Evolutionary conservation across 2,113 vertebrate genomes (phyloP), one percentile per base, ranked within the genome.

Genomic region (Cheirogaleus medius): DNA sequence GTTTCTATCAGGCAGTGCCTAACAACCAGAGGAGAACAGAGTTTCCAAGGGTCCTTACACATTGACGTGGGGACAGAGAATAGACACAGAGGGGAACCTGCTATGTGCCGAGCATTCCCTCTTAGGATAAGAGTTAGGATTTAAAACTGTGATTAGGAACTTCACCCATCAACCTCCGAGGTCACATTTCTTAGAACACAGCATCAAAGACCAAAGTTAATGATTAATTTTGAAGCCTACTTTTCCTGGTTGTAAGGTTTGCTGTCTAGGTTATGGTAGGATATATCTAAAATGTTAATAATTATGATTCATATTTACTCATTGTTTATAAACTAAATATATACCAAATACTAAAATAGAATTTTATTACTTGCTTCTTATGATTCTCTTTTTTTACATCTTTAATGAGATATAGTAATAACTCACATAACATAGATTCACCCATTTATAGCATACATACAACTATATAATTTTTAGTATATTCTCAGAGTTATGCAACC

Each of bases 201-300:
- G 64, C 23, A 58, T 85, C 77, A 94, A 92, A 94, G 71, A 66
- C 73, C 52, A 76, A 52, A 14, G 90, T 93, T 87, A 91, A 44
- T 58, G n/a, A 91, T 93, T 93, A 13, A 54, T 78, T 93, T 82
- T 25, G 34, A 63, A 60, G 34, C 39, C 64, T 73, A 42, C 4
- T 74, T 90, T 94, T 94, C 47, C 56, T 90, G 77, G 71, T 44
- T 92, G 9, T 78, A 58, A 92, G 20, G 6, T 78, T 81, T 87
- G 32, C n/a, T 78, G 6, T 74, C 58, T 94, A 64, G 37, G 10
- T 20, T 58, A 44, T 52, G 20, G 17, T 39, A 68, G 82, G 14
- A 25, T 76, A 95, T 18, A 87, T 42, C 44, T 91, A 69, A 76
- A 92, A 37, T 54, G 18, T 54, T 54, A 54, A 54, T 74, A 71